Base-by-base conservation (phyloP, 2,888 invertebrate species). In the Bibio marci region DNA sequence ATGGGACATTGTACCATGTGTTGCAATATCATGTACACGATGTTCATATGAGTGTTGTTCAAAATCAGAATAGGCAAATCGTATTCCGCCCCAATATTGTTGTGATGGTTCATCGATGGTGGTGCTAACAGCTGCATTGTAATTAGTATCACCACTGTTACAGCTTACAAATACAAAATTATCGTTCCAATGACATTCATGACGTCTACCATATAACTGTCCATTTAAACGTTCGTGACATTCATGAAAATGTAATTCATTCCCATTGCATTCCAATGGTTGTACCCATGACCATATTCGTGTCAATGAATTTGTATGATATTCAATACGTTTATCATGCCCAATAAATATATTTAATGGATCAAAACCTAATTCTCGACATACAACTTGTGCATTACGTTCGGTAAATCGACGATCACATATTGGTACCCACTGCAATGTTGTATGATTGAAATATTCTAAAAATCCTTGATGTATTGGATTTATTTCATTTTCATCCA, bases 371-470 rank as follows among this genome's bases (percentile, higher is more conserved):
- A 98, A 63, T 57, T 95, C 88, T 17, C 88, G 70, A 54, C 98
- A 98, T 1, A 94, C 90, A 1, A 97, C 95, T 67, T 92, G 83
- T 4, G 92, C 95, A 56, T 95, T 97, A 50, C 94, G 72, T 57
- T 95, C 91, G 0, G 94, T 94, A 57, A 98, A 98, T 42, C 91
- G 71, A 33, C 73, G 73, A 59, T 98, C 98, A 60, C 98, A 98
- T 63, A 95, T 78, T 0, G 97, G 90, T 27, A 94, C 85, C 90
- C 94, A 95, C 54, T 95, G 94, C 14, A 88, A 66, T 0, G 94
- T 92, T 2, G 98, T 97, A 48, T 72, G 73, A 53, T 98, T 99
- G 56, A 85, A 97, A 54, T 91, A 83, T 63, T 97, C 92, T 43
- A 97, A 59, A 52, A 94, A 97, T 5, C 95, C 95, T 69, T 82